Evolutionary conservation across 2,888 invertebrate genomes (phyloP).

Genomic region (Stenodema calcarata): DNA sequence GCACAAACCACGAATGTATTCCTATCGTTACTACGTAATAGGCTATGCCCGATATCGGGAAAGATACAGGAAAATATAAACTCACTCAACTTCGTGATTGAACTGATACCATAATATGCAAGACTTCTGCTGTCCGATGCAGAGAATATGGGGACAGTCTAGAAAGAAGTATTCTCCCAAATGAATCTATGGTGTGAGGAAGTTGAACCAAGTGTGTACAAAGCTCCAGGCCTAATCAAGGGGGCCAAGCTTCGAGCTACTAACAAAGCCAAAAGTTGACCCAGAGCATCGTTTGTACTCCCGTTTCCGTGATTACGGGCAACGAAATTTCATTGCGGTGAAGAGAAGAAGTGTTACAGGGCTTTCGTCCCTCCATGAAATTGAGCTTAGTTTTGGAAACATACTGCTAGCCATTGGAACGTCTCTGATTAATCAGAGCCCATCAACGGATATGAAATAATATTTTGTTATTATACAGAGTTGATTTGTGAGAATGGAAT

Average conservation of each 20-base stretch:
- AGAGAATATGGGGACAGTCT: background rate
- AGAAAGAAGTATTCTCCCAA: background rate
- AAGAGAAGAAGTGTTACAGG: background rate
- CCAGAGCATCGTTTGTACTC: background rate
- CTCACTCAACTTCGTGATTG: too few species aligned
- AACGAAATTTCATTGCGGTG: background rate
- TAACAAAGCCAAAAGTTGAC: background rate
- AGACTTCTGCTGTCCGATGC: background rate
- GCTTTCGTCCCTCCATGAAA: background rate
- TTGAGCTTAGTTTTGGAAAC: background rate
- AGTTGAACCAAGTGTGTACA: background rate
- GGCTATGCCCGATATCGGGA: too few species aligned
- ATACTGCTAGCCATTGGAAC: background rate
- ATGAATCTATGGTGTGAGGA: background rate
- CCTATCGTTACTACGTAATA: too few species aligned
- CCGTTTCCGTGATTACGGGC: background rate
- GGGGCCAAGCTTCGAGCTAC: background rate
- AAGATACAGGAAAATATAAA: too few species aligned
- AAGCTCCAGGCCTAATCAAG: background rate
- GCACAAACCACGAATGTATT: too few species aligned
- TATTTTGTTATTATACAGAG: background rate
- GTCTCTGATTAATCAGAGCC: background rate
- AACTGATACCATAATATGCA: too few species aligned
- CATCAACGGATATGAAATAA: background rate
- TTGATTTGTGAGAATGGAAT: background rate